phyloP scores from a whole-genome alignment of 1,140 invertebrate genomes.

The Drosophila prosaltans region DNA sequence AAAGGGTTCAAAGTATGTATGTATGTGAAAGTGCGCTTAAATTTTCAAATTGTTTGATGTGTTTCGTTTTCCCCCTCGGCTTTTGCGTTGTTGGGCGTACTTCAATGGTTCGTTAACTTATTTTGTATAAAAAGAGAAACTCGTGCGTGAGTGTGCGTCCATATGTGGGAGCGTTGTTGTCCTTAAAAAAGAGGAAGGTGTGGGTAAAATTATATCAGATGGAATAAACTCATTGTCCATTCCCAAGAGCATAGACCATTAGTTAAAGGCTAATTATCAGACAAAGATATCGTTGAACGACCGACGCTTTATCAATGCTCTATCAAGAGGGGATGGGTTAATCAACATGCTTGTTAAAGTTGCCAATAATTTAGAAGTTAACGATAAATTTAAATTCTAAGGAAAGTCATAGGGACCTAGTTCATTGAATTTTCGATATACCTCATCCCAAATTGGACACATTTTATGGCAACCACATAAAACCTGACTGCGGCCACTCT shows the following conservation, averaged over 20 bases:
- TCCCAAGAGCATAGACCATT: not conserved
- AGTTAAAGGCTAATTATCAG: not conserved
- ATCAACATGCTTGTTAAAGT: too few relatives aligned
- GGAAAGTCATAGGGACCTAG: too few relatives aligned
- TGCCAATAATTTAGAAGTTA: too few relatives aligned
- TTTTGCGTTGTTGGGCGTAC: constrained; percentile 26
- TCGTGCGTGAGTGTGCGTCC: constrained; percentile 17
- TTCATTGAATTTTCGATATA: too few relatives aligned
- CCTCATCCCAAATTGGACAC: too few relatives aligned
- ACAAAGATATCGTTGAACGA: too few relatives aligned
- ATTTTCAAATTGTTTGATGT: constrained; percentile 73
- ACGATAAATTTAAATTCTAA: too few relatives aligned
- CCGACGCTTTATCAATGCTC: too few relatives aligned
- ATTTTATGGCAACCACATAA: not conserved
- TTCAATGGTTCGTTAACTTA: constrained; percentile 70
- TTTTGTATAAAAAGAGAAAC: constrained; percentile 41
- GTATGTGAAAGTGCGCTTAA: constrained; percentile 55
- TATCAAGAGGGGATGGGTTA: too few relatives aligned
- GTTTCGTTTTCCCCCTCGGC: constrained; percentile 3
- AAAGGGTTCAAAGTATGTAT: constrained; percentile 60
- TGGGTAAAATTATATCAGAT: too few relatives aligned
- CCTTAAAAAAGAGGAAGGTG: too few relatives aligned
- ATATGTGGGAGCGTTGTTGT: constrained; percentile 15
- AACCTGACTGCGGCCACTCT: constrained; percentile 29
- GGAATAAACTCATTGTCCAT: too few relatives aligned